Conservation (phyloP, 1,140 invertebrate genomes). For the Andrena cerasifolii region DNA sequence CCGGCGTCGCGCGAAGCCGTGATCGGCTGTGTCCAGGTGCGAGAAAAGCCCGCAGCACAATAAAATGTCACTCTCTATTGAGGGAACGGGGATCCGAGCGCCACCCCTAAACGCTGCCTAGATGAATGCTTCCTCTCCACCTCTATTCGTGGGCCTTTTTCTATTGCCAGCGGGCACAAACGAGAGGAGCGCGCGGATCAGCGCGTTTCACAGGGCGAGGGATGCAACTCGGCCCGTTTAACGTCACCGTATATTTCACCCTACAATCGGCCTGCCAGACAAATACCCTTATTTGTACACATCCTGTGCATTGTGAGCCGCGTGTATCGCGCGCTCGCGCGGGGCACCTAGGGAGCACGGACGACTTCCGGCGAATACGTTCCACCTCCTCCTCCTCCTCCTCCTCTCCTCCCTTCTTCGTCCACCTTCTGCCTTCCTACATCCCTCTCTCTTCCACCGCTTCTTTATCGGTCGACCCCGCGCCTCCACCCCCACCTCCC, state of each 20-base stretch:
- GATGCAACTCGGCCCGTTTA: conserved; percentile 71
- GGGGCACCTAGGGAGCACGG: conserved; percentile 59
- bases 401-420: conserved; percentile 36
- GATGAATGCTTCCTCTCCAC: conserved; percentile 67
- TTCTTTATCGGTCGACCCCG: conserved; percentile 29
- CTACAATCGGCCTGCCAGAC: conserved; percentile 77
- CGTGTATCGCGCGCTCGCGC: conserved; percentile 35
- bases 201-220: conserved; percentile 29
- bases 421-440: conserved; percentile 39
- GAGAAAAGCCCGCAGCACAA: conserved; percentile 73
- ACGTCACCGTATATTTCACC: conserved; percentile 77
- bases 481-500: conserved; percentile 27
- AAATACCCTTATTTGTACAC: conserved; percentile 83
- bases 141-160: conserved; percentile 59
- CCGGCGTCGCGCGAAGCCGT: neutral
- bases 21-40: conserved; percentile 68
- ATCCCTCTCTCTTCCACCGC: neutral
- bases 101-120: conserved; percentile 69
- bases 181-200: conserved; percentile 25
- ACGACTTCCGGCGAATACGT: conserved; percentile 62
- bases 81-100: conserved; percentile 45
- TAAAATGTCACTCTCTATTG: conserved; percentile 74
- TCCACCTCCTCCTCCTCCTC: conserved; percentile 32
- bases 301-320: conserved; percentile 81
- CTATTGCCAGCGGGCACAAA: conserved; percentile 62